Evolutionary conservation across 2,113 vertebrate genomes (phyloP), one percentile per base, ranked within the genome.

Genomic region (Petroica traversi): DNA sequence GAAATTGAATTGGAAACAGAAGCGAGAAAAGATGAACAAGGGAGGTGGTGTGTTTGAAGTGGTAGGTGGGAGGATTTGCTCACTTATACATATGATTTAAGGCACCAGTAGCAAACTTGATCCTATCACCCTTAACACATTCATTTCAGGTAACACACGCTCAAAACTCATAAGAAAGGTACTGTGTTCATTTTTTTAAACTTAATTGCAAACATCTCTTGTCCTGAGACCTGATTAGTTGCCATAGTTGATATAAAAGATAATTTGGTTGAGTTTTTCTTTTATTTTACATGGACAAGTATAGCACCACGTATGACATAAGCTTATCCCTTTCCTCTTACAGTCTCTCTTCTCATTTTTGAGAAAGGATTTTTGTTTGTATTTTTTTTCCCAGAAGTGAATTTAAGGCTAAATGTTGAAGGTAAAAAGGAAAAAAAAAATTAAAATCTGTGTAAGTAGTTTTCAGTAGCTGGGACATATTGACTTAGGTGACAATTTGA

Each of bases 1-100:
- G 59, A 93, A 91, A 72, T 24, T 31, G 77, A 77, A 81, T 86
- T 96, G 82, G 91, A 91, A 96, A 77, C 90, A 95, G 86, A 78
- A 88, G 80, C 78, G 85, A 72, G 83, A 74, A 82, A 52, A 69
- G 45, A n/a, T 46, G 84, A 87, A 43, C 2, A 4, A 38, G 22
- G 33, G 29, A 82, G 55, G 46, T 52, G 46, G 24, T 66, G 25
- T 18, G 25, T 88, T 89, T 77, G 74, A 80, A 93, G 87, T 83
- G 69, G 77, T 68, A 82, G 69, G 74, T 85, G 85, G 84, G 76
- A 89, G 58, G 67, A 48, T 88, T 91, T 91, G 8, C 49, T 66
- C 5, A 6, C 28, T 87, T 73, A 40, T 0, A 79, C 12, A 4
- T 69, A 29, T 12, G 51, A 58, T 82, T 80, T 72, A 92, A 71